Base-by-base conservation (phyloP, 2,113 vertebrate genomes). In the Pycnonotus jocosus region DNA sequence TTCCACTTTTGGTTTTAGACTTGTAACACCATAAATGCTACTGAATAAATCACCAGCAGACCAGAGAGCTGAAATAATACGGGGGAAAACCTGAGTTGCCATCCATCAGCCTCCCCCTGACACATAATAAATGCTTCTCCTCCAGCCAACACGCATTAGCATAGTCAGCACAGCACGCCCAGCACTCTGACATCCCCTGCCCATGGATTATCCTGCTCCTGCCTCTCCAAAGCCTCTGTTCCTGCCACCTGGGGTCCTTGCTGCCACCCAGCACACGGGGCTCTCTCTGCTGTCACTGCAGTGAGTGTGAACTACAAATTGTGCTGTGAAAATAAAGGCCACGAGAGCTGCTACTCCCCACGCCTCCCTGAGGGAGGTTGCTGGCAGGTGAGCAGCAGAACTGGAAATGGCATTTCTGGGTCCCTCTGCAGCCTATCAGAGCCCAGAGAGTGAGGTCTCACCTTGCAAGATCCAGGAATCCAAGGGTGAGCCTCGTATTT, bases 1-100 rank as follows among this genome's bases (percentile, higher is more conserved):
- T 90, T 88, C 95, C 81, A 77, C 95, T 76, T 95, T 83, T 86
- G 76, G 64, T 94, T 95, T 96, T 86, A 72, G 70, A 70, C 74
- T 82, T 64, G 72, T 92, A 92, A 85, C 90, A 78, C 83, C 57
- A 56, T 66, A 94, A 92, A 95, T 9, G 70, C 80, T 92, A 83
- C 70, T 82, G 77, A 84, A 92, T 95, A 95, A 94, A 96, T 95
- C 86, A 94, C 35, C 31, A 54, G 33, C 31, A 76, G 90, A 82
- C 64, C 87, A 84, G 73, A 84, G 84, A 88, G 87, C 92, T 89
- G 81, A 85, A 96, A 81, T 91, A 90, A 96, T 77, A 81, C 74
- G 38, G 92, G 64, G 42, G 38, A 44, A 94, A 69, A 79, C 22
- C 45, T 47, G 93, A 56, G 44, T 51, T 86, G 37, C 70, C 88